Evolutionary conservation across 2,113 vertebrate species (phyloP).

Genomic region (Phrynosoma platyrhinos): DNA sequence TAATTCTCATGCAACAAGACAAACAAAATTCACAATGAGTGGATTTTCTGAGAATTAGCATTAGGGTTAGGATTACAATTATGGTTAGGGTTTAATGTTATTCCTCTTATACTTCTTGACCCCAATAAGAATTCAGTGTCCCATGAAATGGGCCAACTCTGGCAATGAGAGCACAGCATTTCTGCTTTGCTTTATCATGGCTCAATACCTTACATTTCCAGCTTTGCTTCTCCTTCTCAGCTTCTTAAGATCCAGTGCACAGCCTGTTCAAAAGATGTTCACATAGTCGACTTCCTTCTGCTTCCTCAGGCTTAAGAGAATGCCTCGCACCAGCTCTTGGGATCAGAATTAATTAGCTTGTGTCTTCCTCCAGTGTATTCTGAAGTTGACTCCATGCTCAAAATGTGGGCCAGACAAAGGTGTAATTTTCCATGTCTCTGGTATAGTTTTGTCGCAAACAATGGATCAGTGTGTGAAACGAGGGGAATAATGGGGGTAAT

Average conservation of each 20-base stretch:
- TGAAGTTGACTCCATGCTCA: neutral
- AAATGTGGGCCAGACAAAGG: neutral
- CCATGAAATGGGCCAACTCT: too few species aligned
- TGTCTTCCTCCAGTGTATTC: neutral
- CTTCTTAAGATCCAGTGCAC: neutral
- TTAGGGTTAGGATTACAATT: too few species aligned
- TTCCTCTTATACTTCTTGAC: too few species aligned
- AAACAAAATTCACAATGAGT: too few species aligned
- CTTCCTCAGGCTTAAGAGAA: too few species aligned
- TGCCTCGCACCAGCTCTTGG: neutral
- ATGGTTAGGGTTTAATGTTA: too few species aligned
- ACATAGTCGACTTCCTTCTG: neutral
- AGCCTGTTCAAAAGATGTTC: neutral
- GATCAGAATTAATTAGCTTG: neutral
- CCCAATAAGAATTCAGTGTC: too few species aligned
- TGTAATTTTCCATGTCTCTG: conserved; percentile 32
- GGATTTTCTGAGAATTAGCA: too few species aligned
- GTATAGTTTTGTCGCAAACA: conserved; percentile 17
- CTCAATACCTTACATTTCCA: neutral
- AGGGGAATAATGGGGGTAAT: conserved; percentile 18
- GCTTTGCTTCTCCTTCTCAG: neutral
- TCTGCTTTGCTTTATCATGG: too few species aligned
- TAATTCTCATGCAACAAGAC: neutral
- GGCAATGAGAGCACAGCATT: too few species aligned
- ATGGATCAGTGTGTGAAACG: conserved; percentile 11